Base-by-base conservation (phyloP, 1,140 invertebrate genomes). In the Pseudachorutes palmiensis region DNA sequence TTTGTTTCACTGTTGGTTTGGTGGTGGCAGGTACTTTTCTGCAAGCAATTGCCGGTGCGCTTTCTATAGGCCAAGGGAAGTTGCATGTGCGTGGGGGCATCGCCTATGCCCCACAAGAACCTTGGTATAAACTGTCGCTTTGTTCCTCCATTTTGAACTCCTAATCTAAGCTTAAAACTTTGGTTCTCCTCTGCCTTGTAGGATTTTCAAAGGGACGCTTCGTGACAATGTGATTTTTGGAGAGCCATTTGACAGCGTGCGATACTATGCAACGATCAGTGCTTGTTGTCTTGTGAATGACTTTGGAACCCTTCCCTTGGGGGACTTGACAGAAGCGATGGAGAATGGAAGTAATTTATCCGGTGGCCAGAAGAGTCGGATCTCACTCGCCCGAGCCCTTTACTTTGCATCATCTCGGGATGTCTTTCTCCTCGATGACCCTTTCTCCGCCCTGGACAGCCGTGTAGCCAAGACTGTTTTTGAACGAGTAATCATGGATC, bases 281-380 rank as follows among this genome's bases (percentile, higher is more conserved):
- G 90, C 90, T 0, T 97, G 94, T 78, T 89, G 88, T 2, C 79
- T 98, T 2, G 82, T 81, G 36, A 85, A 88, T 74, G 91, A 92
- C 79, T 77, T 92, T 30, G 78, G 82, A 72, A 77, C 70, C 22
- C 76, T 89, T 41, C 81, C 85, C n/a, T 78, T 79, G 58, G 83
- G 83, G 22, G 90, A 92, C 77, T 74, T 84, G 61, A 86, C 91
- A n/a, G 82, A 84, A 62, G 84, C 97, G 28, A 91, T 91, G 0
- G 94, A 97, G 74, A 87, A 88, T 66, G 95, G 95, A 2, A 83
- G 83, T 59, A 90, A 89, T 26, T 76, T 97, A 2, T 93, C 90
- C 55, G 84, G 81, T 12, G 81, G 81, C 16, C 84, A 86, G 76
- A 85, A 83, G 68, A 82, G 84, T 70, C 75, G 85, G 65, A 79